phyloP scores from a whole-genome alignment of 92 coral and sea anemone genomes.

The Scolanthus callimorphus region DNA sequence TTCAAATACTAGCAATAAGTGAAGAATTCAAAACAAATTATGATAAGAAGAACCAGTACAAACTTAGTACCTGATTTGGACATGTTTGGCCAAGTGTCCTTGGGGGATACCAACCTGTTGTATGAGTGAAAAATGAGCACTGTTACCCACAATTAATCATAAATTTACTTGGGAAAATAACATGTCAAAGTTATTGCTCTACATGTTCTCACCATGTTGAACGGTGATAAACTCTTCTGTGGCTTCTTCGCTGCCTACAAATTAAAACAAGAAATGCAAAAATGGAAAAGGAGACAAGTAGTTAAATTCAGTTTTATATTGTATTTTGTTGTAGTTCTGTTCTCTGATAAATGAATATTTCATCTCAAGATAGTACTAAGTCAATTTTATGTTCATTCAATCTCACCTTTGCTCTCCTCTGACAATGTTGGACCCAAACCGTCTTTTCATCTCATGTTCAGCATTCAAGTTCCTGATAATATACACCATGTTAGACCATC shows the following conservation, averaged over 20 bases:
- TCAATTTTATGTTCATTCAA: not conserved
- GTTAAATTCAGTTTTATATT: not conserved
- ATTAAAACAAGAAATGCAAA: not conserved
- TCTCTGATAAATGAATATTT: not conserved
- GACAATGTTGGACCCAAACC: constrained; percentile 88
- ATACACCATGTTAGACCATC: too few species aligned
- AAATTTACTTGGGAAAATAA: too few species aligned
- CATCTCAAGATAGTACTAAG: not conserved
- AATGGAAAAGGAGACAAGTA: not conserved
- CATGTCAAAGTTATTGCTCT: not conserved
- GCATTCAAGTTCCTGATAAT: constrained; percentile 81
- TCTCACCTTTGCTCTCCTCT: constrained; percentile 72
- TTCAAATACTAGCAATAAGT: too few species aligned
- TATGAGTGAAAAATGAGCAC: not conserved
- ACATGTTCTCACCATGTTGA: constrained; percentile 55
- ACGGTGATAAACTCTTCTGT: constrained; percentile 81
- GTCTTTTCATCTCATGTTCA: constrained; percentile 88
- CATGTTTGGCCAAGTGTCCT: constrained; percentile 87
- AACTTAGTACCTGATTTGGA: constrained; percentile 92
- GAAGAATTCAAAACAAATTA: too few species aligned
- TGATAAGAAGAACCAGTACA: too few species aligned
- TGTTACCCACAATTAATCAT: too few species aligned
- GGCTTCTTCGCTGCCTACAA: constrained; percentile 69
- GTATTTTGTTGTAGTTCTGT: not conserved
- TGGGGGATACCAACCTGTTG: constrained; percentile 78